Evolutionary conservation across 2,888 invertebrate species (phyloP).

Genomic region (Lithophane leautieri): DNA sequence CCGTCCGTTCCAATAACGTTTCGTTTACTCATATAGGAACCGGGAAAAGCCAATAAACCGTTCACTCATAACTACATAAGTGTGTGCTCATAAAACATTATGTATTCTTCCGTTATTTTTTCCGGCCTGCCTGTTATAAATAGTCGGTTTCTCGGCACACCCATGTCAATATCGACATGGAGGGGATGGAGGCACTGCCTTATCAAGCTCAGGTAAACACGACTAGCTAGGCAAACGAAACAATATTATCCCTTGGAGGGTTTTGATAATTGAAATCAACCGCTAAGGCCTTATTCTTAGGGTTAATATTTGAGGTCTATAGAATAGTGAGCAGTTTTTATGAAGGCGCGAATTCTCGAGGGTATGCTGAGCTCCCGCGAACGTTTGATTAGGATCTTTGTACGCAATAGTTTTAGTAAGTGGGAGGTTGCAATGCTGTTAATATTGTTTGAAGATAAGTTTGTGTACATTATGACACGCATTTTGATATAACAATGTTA

Average conservation of each 20-base stretch:
- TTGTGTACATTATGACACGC: constrained; percentile 18
- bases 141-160: constrained; percentile 69
- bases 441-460: constrained; percentile 26
- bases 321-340: constrained; percentile 58
- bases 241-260: constrained; percentile 56
- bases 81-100: constrained; percentile 47
- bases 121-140: constrained; percentile 67
- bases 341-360: constrained; percentile 51
- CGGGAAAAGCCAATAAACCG: constrained; percentile 31
- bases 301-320: constrained; percentile 53
- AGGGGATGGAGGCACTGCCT: constrained; percentile 39
- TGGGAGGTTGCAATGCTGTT: constrained; percentile 20
- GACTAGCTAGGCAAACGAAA: constrained; percentile 53
- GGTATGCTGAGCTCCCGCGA: constrained; percentile 38
- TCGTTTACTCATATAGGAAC: not conserved
- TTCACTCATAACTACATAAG: constrained; percentile 44
- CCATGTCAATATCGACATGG: constrained; percentile 75
- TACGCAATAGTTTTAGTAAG: constrained; percentile 51
- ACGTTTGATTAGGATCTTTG: constrained; percentile 62
- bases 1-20: not conserved
- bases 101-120: constrained; percentile 54
- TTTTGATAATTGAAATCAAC: constrained; percentile 64
- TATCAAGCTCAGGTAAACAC: constrained; percentile 64
- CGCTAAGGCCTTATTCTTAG: constrained; percentile 39
- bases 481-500: not conserved